These are phyloP conservation scores for Crepidodera aurea DNA, from an alignment of 2,888 invertebrate genomes.

Conservation along the genomic window DNA sequence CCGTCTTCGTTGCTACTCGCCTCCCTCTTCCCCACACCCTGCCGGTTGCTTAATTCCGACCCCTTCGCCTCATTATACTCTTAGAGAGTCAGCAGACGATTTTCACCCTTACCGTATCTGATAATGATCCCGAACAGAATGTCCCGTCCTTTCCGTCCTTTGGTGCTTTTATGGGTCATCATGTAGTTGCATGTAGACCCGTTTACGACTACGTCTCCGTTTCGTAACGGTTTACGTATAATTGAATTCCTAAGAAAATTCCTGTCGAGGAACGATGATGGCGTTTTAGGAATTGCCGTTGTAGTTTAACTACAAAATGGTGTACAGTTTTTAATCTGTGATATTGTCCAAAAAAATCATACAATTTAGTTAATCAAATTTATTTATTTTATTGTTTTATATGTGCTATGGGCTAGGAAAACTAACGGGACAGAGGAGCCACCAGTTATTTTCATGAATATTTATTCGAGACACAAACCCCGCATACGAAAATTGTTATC, in stretches of 20 bases:
- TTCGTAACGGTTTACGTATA: conserved; percentile 37
- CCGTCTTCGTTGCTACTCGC: conserved; percentile 36
- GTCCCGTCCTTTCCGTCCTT: conserved; percentile 44
- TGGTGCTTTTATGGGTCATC: conserved; percentile 49
- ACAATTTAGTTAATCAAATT: no score
- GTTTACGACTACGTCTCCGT: conserved; percentile 38
- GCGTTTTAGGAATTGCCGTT: background rate
- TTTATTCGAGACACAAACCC: no score
- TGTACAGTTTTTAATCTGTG: background rate
- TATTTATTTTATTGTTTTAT: no score
- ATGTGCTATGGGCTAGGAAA: no score
- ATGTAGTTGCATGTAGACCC: conserved; percentile 44
- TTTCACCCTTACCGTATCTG: conserved; percentile 58
- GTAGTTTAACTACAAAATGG: background rate
- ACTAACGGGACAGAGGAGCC: no score
- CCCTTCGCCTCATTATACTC: conserved; percentile 61
- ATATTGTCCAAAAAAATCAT: no score
- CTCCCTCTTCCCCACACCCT: conserved; percentile 35
- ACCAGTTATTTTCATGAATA: no score
- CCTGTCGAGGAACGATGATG: conserved; percentile 12
- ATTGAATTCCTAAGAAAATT: conserved; percentile 48
- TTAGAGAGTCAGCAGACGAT: conserved; percentile 57
- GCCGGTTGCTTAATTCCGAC: conserved; percentile 48
- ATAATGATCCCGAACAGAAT: conserved; percentile 52
- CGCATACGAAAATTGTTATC: no score